Evolutionary conservation across 2,113 vertebrate genomes (phyloP).

Genomic region (Chitala chitala): DNA sequence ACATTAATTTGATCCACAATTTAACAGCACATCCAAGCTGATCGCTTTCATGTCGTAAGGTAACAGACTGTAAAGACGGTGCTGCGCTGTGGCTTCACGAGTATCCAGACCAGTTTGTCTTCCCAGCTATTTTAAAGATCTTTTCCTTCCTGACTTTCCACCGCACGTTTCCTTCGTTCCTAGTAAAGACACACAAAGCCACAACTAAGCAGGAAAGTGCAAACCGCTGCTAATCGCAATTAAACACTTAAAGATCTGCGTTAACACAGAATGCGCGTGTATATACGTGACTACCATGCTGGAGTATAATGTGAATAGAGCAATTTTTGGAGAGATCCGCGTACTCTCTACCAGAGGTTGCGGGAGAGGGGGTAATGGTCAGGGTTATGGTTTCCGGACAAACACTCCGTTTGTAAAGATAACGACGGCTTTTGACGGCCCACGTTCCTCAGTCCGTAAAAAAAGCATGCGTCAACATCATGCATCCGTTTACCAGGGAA

Average conservation of each 20-base stretch:
- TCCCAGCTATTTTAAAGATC: background rate
- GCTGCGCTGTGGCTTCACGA: background rate
- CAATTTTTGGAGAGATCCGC: too few species aligned
- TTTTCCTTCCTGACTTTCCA: conserved; percentile 13
- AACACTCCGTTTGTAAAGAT: conserved; percentile 1
- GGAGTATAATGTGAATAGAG: too few species aligned
- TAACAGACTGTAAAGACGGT: too few species aligned
- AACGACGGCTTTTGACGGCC: background rate
- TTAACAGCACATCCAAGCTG: too few species aligned
- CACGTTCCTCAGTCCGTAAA: background rate
- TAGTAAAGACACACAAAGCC: background rate
- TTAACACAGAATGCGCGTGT: too few species aligned
- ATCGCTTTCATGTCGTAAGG: too few species aligned
- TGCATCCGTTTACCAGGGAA: conserved; percentile 8
- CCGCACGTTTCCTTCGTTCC: background rate
- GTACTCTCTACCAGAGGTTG: background rate
- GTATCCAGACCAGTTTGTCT: background rate
- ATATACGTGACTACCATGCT: too few species aligned
- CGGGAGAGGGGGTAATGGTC: background rate
- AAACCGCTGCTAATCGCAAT: too few species aligned
- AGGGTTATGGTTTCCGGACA: background rate
- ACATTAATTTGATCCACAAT: too few species aligned
- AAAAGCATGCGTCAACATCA: background rate
- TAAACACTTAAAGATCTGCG: too few species aligned
- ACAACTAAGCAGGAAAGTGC: background rate